phyloP scores from a whole-genome alignment of 2,113 vertebrate genomes.

The Labeo rohita region DNA sequence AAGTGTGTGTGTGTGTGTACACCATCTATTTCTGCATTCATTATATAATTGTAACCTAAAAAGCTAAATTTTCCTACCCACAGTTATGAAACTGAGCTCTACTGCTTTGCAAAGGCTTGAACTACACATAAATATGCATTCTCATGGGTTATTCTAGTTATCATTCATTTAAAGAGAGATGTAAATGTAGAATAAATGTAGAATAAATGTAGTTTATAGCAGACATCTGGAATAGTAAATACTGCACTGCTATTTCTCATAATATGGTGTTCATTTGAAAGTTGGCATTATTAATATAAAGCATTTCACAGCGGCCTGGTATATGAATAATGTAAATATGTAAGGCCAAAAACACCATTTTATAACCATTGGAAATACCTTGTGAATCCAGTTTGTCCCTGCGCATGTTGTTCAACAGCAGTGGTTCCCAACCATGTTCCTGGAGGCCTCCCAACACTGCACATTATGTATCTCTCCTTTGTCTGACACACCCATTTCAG shows the following conservation, averaged over 20 bases:
- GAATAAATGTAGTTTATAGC: slow-evolving; percentile 31
- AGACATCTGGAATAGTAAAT: slow-evolving; percentile 17
- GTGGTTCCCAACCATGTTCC: too few species aligned
- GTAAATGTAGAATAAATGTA: slow-evolving; percentile 27
- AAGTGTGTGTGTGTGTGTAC: not conserved
- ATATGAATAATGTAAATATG: slow-evolving; percentile 5
- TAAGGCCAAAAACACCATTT: not conserved
- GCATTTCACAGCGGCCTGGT: slow-evolving; percentile 1
- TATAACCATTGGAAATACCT: not conserved
- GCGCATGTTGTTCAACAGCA: not conserved
- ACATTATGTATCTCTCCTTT: too few species aligned
- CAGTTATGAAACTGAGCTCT: slow-evolving; percentile 23
- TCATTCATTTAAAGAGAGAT: not conserved
- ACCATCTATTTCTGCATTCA: not conserved
- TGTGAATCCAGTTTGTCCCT: not conserved
- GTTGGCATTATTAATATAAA: not conserved
- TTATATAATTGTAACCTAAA: not conserved
- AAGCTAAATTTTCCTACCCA: not conserved
- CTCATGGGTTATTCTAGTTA: not conserved
- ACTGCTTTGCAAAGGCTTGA: slow-evolving; percentile 36
- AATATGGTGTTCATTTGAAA: not conserved
- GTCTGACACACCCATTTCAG: too few species aligned
- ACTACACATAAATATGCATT: slow-evolving; percentile 29
- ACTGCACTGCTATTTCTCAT: not conserved
- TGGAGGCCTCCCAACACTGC: too few species aligned